A percentile compares a stretch with the other conserved stretches of the same genome.
Evolutionary conservation across 1,140 invertebrate genomes (phyloP).

Genomic region (Calliopsis andreniformis): DNA sequence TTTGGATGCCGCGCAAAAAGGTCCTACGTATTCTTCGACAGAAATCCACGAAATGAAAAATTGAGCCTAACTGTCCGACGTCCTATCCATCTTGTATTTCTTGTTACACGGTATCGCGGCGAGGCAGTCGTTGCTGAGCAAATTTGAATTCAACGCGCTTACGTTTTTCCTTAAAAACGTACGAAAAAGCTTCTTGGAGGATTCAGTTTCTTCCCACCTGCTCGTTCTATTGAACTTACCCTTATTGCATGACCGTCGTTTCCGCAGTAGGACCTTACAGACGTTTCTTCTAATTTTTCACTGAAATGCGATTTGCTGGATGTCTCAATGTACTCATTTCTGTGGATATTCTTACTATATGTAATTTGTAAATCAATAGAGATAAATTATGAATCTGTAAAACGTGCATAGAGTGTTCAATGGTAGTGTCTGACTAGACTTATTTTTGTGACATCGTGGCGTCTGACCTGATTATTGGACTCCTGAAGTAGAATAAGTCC

Average conservation of each 20-base stretch:
- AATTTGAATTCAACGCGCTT: conserved; percentile 47
- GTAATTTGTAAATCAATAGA: too few relatives aligned
- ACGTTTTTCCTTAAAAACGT: conserved; percentile 20
- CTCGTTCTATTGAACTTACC: conserved; percentile 46
- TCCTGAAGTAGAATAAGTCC: too few relatives aligned
- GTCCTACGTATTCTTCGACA: background rate
- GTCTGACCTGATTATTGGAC: too few relatives aligned
- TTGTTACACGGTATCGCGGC: conserved; percentile 27
- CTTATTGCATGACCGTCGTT: conserved; percentile 42
- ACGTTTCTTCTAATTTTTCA: conserved; percentile 26
- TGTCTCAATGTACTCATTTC: background rate
- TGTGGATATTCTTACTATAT: background rate
- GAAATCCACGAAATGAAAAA: background rate
- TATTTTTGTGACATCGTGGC: too few relatives aligned
- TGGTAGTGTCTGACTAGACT: too few relatives aligned
- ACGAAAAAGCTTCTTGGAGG: conserved; percentile 27
- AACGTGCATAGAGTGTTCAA: too few relatives aligned
- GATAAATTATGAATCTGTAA: too few relatives aligned
- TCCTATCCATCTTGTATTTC: background rate
- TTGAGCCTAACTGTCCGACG: background rate
- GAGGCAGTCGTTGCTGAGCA: conserved; percentile 16
- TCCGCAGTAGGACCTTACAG: background rate
- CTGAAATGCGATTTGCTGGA: conserved; percentile 31
- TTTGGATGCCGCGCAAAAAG: background rate
- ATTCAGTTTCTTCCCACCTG: conserved; percentile 53